Evolutionary conservation across 2,797 vertebrate species (phyloP).

Genomic region (Capromys pilorides): DNA sequence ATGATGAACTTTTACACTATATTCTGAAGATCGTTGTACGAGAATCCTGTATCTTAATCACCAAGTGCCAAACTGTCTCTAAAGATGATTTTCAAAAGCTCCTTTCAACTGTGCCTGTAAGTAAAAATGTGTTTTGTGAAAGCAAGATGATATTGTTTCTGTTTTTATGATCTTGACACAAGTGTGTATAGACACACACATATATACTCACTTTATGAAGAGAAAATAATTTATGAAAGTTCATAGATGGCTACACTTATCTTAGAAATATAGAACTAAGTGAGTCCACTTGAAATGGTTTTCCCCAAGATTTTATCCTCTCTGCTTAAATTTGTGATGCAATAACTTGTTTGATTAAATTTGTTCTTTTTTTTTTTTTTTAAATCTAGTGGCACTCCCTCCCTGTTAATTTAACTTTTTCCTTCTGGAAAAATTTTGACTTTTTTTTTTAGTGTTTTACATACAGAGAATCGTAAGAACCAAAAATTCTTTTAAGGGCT

Average conservation of each 20-base stretch:
- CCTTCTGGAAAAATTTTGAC: slow-evolving; percentile 12
- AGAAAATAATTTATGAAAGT: neutral
- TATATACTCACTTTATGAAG: neutral
- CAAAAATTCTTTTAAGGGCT: neutral
- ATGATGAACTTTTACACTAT: slow-evolving; percentile 97
- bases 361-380: slow-evolving; percentile 11
- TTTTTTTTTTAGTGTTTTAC: neutral
- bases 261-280: neutral
- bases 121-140: slow-evolving; percentile 82
- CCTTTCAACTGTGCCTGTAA: slow-evolving; percentile 98
- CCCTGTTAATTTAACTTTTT: slow-evolving; percentile 1
- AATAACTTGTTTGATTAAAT: neutral
- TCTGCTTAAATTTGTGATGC: neutral
- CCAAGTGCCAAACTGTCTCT: slow-evolving; percentile 98
- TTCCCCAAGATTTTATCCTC: neutral
- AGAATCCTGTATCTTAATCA: slow-evolving; percentile 98
- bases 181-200: neutral
- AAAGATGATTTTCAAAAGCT: slow-evolving; percentile 99
- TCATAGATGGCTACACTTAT: neutral
- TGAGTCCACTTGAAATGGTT: neutral
- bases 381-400: neutral
- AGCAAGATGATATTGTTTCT: slow-evolving; percentile 49
- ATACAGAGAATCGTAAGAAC: slow-evolving; percentile 34
- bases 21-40: slow-evolving; percentile 99
- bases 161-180: slow-evolving; percentile 51